Percentiles rank a stretch among this genome's conserved stretches.
These are phyloP conservation scores for Hydrozoanthus gracilis DNA, from an alignment of 92 coral and sea anemone species.

Conservation along the genomic window DNA sequence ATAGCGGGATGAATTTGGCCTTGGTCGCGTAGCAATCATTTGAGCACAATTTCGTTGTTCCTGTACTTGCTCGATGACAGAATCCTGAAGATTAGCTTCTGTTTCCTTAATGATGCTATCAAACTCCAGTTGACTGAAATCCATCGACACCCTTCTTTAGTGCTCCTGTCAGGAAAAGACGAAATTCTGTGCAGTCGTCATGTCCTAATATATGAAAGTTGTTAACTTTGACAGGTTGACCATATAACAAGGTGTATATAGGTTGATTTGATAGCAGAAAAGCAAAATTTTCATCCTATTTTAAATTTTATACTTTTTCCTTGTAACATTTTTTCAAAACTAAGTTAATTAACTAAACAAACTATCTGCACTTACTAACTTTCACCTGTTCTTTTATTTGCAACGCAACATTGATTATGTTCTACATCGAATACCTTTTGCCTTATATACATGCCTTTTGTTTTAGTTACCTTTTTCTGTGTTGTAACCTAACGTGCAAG, in stretches of 20 bases:
- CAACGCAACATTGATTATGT: too few species aligned
- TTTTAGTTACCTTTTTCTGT: background rate
- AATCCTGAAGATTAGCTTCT: constrained; percentile 20
- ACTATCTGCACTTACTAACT: too few species aligned
- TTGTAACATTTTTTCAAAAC: too few species aligned
- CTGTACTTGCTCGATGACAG: background rate
- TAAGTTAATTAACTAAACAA: too few species aligned
- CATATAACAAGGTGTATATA: background rate
- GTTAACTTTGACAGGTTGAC: constrained; percentile 5
- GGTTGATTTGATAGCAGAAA: too few species aligned
- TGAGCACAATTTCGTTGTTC: background rate
- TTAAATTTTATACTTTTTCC: too few species aligned
- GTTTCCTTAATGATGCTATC: background rate
- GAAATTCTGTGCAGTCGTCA: constrained; percentile 5
- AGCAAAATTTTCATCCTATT: too few species aligned
- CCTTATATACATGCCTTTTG: background rate
- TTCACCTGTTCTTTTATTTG: too few species aligned
- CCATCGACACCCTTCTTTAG: background rate
- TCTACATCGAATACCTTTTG: background rate
- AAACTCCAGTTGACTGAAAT: constrained; percentile 16
- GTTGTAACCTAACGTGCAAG: background rate
- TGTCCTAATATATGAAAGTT: constrained; percentile 4
- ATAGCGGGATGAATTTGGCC: background rate
- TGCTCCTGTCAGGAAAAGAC: background rate
- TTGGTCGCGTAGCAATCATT: constrained; percentile 6